phyloP scores from a whole-genome alignment of 2,888 invertebrate genomes.

The Catonia carolina region DNA sequence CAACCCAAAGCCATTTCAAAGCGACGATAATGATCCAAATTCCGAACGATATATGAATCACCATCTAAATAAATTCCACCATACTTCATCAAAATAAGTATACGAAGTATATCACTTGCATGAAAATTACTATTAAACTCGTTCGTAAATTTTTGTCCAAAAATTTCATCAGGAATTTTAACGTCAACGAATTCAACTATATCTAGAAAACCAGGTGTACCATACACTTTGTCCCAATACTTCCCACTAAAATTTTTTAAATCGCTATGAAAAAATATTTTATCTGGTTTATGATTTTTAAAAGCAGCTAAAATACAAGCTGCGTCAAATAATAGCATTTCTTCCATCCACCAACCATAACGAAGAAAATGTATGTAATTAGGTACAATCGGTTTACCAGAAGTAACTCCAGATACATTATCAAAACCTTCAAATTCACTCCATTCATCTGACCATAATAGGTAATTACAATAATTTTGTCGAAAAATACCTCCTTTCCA shows the following conservation, averaged over 20 bases:
- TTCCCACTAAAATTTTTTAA: constrained; percentile 29
- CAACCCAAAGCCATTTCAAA: constrained; percentile 20
- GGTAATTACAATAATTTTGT: no score
- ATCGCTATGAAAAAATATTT: constrained; percentile 37
- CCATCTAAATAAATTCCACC: constrained; percentile 41
- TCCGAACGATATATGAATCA: constrained; percentile 38
- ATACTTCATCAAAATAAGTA: constrained; percentile 36
- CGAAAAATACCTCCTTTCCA: no score
- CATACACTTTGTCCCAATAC: constrained; percentile 31
- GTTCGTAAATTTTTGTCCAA: constrained; percentile 20
- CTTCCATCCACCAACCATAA: constrained; percentile 27
- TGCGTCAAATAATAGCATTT: constrained; percentile 30
- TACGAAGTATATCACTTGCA: constrained; percentile 25
- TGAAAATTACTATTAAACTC: constrained; percentile 18
- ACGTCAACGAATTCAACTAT: constrained; percentile 12
- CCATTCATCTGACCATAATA: no score
- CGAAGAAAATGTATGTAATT: constrained; percentile 39
- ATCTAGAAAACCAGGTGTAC: constrained; percentile 26
- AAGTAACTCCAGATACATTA: constrained; percentile 34
- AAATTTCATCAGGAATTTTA: constrained; percentile 21
- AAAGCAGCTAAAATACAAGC: constrained; percentile 33
- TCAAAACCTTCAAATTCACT: constrained; percentile 19
- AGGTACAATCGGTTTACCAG: constrained; percentile 35
- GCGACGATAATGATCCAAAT: constrained; percentile 31
- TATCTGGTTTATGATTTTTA: constrained; percentile 37